Conservation (phyloP, 2,797 vertebrate genomes). For the Periparus ater region DNA sequence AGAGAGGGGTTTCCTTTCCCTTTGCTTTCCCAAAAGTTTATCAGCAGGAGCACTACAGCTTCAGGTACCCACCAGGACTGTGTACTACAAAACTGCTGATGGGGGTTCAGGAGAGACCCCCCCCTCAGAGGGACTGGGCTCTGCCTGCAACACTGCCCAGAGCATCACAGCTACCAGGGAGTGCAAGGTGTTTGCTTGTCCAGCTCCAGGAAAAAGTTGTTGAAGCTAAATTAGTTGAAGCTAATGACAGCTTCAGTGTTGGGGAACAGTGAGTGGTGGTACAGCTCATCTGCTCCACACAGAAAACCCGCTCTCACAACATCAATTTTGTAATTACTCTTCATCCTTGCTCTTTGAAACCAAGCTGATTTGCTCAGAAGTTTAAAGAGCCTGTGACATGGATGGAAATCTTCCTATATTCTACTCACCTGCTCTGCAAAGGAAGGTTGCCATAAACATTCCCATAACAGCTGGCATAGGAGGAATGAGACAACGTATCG, state of each 20-base stretch:
- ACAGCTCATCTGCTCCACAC: neutral
- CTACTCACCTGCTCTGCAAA: constrained; percentile 88
- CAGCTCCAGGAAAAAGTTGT: neutral
- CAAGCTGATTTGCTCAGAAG: neutral
- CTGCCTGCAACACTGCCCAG: neutral
- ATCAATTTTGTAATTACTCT: neutral
- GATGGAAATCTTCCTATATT: neutral
- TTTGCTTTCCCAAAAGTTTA: neutral
- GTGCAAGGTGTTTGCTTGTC: rapidly evolving
- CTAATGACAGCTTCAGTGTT: neutral
- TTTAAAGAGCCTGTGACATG: neutral
- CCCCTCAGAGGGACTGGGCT: neutral
- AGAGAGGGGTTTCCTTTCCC: neutral
- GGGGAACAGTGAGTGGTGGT: neutral
- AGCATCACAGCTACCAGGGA: neutral
- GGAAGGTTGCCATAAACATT: constrained; percentile 81
- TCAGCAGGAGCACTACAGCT: neutral
- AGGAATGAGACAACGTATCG: constrained; percentile 77
- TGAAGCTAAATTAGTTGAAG: no score
- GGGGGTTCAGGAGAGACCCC: neutral
- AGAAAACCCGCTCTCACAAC: neutral
- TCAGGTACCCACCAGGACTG: neutral
- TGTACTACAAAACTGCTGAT: neutral
- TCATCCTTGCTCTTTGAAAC: neutral
- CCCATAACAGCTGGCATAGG: constrained; percentile 82